Conservation (phyloP, 2,888 invertebrate genomes). For the Oscheius sp. region DNA sequence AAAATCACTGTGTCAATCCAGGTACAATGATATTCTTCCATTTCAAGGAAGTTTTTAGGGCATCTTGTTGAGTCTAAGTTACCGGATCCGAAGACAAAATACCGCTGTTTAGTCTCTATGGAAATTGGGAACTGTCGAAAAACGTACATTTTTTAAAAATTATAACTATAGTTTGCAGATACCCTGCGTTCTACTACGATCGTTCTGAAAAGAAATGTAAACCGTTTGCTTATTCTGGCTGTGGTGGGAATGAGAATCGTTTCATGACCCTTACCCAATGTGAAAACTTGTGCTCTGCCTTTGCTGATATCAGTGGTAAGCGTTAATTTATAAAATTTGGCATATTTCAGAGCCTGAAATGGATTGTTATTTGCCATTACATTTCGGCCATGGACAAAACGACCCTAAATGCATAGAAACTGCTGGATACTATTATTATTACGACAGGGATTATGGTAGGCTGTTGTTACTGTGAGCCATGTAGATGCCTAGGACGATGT, state of each 20-base stretch:
- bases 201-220: slow-evolving; percentile 52
- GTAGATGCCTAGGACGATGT: slow-evolving; percentile 55
- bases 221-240: slow-evolving; percentile 68
- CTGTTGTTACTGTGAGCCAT: background rate
- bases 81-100: slow-evolving; percentile 48
- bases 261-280: slow-evolving; percentile 69
- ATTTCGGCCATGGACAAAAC: slow-evolving; percentile 63
- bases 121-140: slow-evolving; percentile 61
- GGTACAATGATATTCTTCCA: no score
- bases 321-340: background rate
- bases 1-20: slow-evolving; percentile 51
- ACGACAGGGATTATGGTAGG: slow-evolving; percentile 64
- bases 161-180: slow-evolving; percentile 39
- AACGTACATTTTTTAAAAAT: slow-evolving; percentile 42
- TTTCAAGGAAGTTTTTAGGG: slow-evolving; percentile 31
- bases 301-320: slow-evolving; percentile 49
- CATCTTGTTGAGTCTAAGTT: slow-evolving; percentile 49
- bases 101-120: slow-evolving; percentile 62
- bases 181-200: slow-evolving; percentile 61
- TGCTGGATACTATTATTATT: slow-evolving; percentile 68
- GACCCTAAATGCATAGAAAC: slow-evolving; percentile 59
- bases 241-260: slow-evolving; percentile 68
- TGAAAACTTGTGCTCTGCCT: slow-evolving; percentile 52
- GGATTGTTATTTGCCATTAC: slow-evolving; percentile 66
- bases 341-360: slow-evolving; percentile 52